Evolutionary conservation across 2,888 invertebrate genomes (phyloP).

Genomic region (Netelia fuscicornis): DNA sequence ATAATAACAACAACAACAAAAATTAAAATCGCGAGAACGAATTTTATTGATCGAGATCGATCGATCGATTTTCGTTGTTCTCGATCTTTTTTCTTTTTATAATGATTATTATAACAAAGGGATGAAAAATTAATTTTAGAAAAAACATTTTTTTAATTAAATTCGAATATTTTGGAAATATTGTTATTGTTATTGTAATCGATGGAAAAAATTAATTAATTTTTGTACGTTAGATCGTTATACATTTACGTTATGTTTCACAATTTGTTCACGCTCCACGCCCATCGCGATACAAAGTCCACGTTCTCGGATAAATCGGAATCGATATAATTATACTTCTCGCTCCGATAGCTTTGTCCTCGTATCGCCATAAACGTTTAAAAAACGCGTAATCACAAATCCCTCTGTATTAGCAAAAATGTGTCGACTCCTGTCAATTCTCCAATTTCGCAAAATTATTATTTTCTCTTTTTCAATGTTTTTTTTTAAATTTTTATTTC

Average conservation of each 20-base stretch:
- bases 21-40: slow-evolving; percentile 12
- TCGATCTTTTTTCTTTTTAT: no score
- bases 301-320: slow-evolving; percentile 10
- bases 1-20: neutral
- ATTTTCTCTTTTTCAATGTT: neutral
- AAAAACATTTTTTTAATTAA: neutral
- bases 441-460: neutral
- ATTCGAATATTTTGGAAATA: neutral
- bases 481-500: neutral
- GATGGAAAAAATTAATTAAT: neutral
- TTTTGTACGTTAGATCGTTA: neutral
- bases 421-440: neutral
- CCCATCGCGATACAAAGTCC: neutral
- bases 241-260: neutral
- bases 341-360: slow-evolving; percentile 62
- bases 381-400: slow-evolving; percentile 54
- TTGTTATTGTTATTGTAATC: neutral
- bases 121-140: neutral
- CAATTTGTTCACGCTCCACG: neutral
- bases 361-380: slow-evolving; percentile 60
- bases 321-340: slow-evolving; percentile 57
- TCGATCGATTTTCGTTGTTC: no score
- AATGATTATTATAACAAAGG: no score
- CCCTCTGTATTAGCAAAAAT: slow-evolving; percentile 5
- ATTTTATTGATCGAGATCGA: neutral